Evolutionary conservation across 2,888 invertebrate species (phyloP).

Genomic region (Allophyes oxyacanthae): DNA sequence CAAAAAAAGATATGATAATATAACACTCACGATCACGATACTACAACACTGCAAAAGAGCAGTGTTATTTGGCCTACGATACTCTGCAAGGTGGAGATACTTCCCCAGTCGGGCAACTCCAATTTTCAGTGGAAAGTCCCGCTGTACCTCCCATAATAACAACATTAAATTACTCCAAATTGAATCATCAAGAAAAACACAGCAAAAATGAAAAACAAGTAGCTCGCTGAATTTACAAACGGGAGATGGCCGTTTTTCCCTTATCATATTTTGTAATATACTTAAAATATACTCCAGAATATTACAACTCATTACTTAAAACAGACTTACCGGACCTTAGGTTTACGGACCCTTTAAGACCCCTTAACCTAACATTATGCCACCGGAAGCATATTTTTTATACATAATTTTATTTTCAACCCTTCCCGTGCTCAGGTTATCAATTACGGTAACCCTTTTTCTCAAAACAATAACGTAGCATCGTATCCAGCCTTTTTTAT

Average conservation of each 20-base stretch:
- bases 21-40: too few species aligned
- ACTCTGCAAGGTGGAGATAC: too few species aligned
- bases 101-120: too few species aligned
- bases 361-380: constrained; percentile 39
- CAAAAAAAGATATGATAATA: too few species aligned
- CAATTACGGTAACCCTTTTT: constrained; percentile 58
- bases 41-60: too few species aligned
- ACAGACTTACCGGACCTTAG: constrained; percentile 15
- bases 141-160: too few species aligned
- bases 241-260: not conserved
- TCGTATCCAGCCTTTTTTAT: constrained; percentile 50
- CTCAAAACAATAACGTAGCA: constrained; percentile 57
- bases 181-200: too few species aligned
- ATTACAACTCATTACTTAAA: constrained; percentile 31
- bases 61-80: too few species aligned
- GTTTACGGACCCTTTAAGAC: constrained; percentile 30
- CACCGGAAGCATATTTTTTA: constrained; percentile 55
- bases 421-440: constrained; percentile 57
- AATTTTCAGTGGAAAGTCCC: too few species aligned
- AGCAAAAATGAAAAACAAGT: too few species aligned
- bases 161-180: too few species aligned
- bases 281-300: constrained; percentile 17
- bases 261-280: constrained; percentile 1
- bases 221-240: too few species aligned
- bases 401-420: constrained; percentile 56